Conservation (phyloP, 35 echinoderm and acorn worm species). For the Apostichopus californicus region DNA sequence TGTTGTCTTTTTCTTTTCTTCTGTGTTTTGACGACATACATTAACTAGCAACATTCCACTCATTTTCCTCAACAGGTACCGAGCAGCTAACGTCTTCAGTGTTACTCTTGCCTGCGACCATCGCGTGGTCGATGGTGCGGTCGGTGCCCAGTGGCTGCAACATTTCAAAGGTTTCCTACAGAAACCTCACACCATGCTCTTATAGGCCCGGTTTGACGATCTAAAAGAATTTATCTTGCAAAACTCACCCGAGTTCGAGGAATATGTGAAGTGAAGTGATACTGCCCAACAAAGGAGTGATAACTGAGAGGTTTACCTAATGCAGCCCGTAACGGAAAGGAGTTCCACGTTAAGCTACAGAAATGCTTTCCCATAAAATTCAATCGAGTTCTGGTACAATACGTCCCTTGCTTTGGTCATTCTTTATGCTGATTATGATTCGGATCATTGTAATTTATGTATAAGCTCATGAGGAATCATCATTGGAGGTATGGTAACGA, state of each 20-base stretch:
- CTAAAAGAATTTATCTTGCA: neutral
- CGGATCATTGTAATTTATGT: too few species aligned
- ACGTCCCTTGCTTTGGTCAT: too few species aligned
- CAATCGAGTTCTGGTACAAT: too few species aligned
- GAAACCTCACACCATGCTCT: constrained; percentile 89
- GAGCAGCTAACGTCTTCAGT: constrained; percentile 71
- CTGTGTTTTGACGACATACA: too few species aligned
- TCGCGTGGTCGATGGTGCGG: constrained; percentile 85
- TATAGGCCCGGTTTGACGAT: constrained; percentile 19
- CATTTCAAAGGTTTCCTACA: constrained; percentile 90
- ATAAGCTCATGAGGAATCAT: too few species aligned
- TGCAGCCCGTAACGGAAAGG: too few species aligned
- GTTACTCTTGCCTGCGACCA: constrained; percentile 95
- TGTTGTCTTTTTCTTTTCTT: too few species aligned
- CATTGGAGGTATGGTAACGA: too few species aligned
- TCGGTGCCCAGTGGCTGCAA: constrained; percentile 96
- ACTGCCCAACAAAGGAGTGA: neutral
- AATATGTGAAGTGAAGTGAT: neutral
- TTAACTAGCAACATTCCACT: neutral
- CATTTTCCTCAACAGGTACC: constrained; percentile 62
- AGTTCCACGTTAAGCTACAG: too few species aligned
- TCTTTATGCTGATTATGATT: too few species aligned
- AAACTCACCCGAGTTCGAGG: neutral
- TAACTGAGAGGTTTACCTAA: too few species aligned
- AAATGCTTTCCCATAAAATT: too few species aligned